Evolutionary conservation across 2,113 vertebrate genomes (phyloP), one percentile per base, ranked within the genome.

Genomic region (Ibidorhyncha struthersii): DNA sequence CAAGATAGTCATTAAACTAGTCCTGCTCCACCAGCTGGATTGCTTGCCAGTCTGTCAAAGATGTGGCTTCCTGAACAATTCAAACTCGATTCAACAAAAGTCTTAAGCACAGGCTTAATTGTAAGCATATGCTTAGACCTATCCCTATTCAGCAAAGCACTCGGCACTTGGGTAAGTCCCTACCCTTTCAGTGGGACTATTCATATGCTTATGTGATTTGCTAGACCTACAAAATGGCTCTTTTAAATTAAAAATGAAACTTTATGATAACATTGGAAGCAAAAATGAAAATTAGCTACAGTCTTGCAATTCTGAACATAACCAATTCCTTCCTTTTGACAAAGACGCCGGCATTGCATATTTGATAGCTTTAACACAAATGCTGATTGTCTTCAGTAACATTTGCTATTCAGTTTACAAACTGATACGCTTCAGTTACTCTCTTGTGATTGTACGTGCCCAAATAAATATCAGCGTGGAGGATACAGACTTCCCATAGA

Each of bases 61-160:
- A 95, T 49, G 77, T 61, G 82, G 79, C 73, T 97, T 89, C 93
- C 59, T 76, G 92, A 95, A 96, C 89, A 94, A 73, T 71, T 94
- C 87, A 85, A 91, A 96, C 73, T 79, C 7, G 16, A 82, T 58
- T 89, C 73, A 96, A 94, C 83, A 86, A 55, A 92, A 94, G 74
- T 78, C 78, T 87, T 96, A 93, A 94, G 95, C 89, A 93, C 22
- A 21, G 62, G 77, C 87, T 94, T 96, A 97, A 97, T 95, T 94
- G 88, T 95, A 92, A 97, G 96, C 97, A 96, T 93, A 95, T 97
- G 94, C 96, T 96, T 67, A 88, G 87, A 67, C 41, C 93, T 83
- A 77, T 49, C 71, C 86, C 73, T 90, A 88, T 77, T 81, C 91
- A 96, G 91, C 74, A 96, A 90, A 96, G 86, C 89, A 91, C 86